Conservation (phyloP, 2,113 vertebrate genomes). For the Columba livia region DNA sequence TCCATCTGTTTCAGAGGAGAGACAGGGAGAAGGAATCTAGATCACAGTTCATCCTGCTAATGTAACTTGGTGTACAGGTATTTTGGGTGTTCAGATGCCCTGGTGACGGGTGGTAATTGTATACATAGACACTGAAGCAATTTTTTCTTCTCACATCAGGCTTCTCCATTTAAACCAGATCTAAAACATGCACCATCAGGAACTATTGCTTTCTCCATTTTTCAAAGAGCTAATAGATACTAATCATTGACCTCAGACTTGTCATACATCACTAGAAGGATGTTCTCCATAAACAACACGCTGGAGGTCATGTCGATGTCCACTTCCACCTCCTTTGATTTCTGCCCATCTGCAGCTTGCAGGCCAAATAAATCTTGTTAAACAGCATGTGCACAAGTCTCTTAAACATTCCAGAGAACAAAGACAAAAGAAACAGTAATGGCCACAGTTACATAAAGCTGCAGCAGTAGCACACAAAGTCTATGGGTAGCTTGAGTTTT, state of each 20-base stretch:
- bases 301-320: slow-evolving; percentile 69
- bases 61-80: not conserved
- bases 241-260: slow-evolving; percentile 68
- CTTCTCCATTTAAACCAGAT: slow-evolving; percentile 33
- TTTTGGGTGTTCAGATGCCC: not conserved
- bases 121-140: not conserved
- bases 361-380: slow-evolving; percentile 70
- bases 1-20: slow-evolving; percentile 28
- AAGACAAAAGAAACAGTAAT: slow-evolving; percentile 63
- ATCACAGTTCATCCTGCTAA: not conserved
- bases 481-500: slow-evolving; percentile 33
- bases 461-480: slow-evolving; percentile 55
- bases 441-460: slow-evolving; percentile 50
- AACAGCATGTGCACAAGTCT: slow-evolving; percentile 68
- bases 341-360: slow-evolving; percentile 68
- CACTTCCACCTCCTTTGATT: slow-evolving; percentile 72
- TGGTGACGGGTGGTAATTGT: not conserved
- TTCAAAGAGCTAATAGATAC: slow-evolving; percentile 67
- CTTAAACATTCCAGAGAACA: slow-evolving; percentile 71
- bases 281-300: slow-evolving; percentile 68
- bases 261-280: slow-evolving; percentile 68
- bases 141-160: slow-evolving; percentile 9
- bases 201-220: slow-evolving; percentile 65
- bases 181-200: slow-evolving; percentile 66
- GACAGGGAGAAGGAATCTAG: not conserved